Evolutionary conservation across 2,888 invertebrate species (phyloP), one percentile per base, ranked within the genome.

Genomic region (Melanostoma mellinum): DNA sequence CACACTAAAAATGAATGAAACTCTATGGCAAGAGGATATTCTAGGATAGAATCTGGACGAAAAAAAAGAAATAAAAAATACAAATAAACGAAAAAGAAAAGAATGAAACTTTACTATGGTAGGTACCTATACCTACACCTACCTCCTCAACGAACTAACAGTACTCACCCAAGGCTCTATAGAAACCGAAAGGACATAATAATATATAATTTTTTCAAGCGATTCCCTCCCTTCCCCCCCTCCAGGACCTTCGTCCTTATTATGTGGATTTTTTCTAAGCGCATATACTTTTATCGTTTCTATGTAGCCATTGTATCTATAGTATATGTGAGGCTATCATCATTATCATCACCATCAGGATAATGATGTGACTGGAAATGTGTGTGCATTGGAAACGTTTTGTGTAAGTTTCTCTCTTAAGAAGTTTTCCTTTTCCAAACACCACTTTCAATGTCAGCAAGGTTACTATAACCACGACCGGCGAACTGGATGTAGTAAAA

Each of bases 1-100:
- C 30, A 74, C 38, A 84, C 84, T 84, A 84, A 84, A 84, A 79
- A 79, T 84, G 84, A 84, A 79, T 84, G 84, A 79, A 84, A 75
- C 48, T 75, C 67, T 55, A 55, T 30, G 33, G 33, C 36, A 63
- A 55, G 58, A 73, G 36, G 40, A 79, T 71, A 79, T 65, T 73
- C 69, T 79, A 67, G 63, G 60, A 52, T 30, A 72, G 44, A 71
- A 76, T 60, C 20, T 42, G 5, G 30, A 60, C 73, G 60, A 58
- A 48, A 48, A 53, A 55, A 67, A 53, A 56, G 20, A 48, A 63
- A 42, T 8, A 56, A 77, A 36, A 36, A 42, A 53, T n/a, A 30
- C 6, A 6, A 30, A 32, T 10, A 20, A 20, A 20, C 20, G 42
- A 61, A 61, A 8, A 48, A 53, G 38, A 71, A 71, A 58, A 67